Base-by-base conservation (phyloP, 2,113 vertebrate genomes). In the Cromileptes altivelis region DNA sequence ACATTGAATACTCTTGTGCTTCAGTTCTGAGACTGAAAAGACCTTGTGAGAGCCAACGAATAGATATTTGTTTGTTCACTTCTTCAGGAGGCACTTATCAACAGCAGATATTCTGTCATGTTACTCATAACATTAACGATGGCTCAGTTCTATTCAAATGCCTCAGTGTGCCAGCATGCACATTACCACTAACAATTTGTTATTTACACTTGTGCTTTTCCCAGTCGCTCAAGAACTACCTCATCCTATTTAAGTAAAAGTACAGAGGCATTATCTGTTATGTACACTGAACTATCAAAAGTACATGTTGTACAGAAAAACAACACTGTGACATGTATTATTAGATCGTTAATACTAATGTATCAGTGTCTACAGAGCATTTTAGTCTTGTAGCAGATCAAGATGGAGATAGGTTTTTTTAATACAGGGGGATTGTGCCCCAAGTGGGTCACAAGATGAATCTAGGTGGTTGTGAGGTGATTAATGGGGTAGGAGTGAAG, bases 11-110 rank as follows among this genome's bases (percentile, higher is more conserved):
- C 15, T 53, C 33, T 37, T 19, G 33, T 27, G 50, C 30, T 40
- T 2, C 37, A 45, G 27, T 70, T 67, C 4, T 19, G 4, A 62
- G 50, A 64, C 47, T 73, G 52, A 68, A 53, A 57, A 61, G 40
- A 72, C 52, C 45, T 72, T 30, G 45, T 42, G 55, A 71, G 73
- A 67, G 50, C 61, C n/a, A 18, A 25, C 52, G n/a, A 19, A 25
- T 27, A 49, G 56, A 52, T 55, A 68, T 57, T 78, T 84, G 65
- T 82, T 80, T 80, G n/a, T 42, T 75, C 53, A 55, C 57, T 21
- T 69, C 37, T 33, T 50, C 65, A 80, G 30, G 17, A 63, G n/a
- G 52, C 25, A 17, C 60, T 77, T 70, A 75, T 57, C 10, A 23
- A 23, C 19, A 62, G 30, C n/a, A 71, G 9, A 52, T 53, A 50